phyloP scores from a whole-genome alignment of 2,113 vertebrate species.

The Rana temporaria region DNA sequence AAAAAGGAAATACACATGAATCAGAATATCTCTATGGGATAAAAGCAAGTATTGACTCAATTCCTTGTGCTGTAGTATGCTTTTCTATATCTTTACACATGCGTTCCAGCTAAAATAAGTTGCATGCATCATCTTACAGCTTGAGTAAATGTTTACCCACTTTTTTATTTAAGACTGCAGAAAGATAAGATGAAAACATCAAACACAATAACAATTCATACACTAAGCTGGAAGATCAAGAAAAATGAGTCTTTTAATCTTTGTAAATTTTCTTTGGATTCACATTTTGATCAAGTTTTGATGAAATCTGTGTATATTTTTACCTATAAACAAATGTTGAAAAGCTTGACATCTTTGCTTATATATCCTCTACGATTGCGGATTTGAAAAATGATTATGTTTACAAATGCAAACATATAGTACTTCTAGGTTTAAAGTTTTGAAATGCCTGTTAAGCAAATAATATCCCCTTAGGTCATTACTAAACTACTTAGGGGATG shows the following conservation, averaged over 20 bases:
- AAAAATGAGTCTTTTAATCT: neutral
- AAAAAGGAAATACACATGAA: conserved; percentile 77
- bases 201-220: neutral
- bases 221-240: no score
- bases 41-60: conserved; percentile 60
- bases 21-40: conserved; percentile 62
- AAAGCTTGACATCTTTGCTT: no score
- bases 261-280: neutral
- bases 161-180: conserved; percentile 7
- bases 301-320: no score
- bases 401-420: no score
- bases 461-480: no score
- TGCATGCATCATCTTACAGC: conserved; percentile 21
- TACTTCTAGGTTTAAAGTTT: no score
- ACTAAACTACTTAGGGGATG: no score
- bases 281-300: neutral
- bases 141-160: conserved; percentile 32
- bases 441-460: no score
- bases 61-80: conserved; percentile 61
- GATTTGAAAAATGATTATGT: no score
- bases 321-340: no score
- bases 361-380: no score
- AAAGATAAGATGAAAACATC: conserved; percentile 7
- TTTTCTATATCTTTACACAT: conserved; percentile 31
- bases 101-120: conserved; percentile 43